phyloP scores from a whole-genome alignment of 2,797 vertebrate genomes.

The Luscinia luscinia region DNA sequence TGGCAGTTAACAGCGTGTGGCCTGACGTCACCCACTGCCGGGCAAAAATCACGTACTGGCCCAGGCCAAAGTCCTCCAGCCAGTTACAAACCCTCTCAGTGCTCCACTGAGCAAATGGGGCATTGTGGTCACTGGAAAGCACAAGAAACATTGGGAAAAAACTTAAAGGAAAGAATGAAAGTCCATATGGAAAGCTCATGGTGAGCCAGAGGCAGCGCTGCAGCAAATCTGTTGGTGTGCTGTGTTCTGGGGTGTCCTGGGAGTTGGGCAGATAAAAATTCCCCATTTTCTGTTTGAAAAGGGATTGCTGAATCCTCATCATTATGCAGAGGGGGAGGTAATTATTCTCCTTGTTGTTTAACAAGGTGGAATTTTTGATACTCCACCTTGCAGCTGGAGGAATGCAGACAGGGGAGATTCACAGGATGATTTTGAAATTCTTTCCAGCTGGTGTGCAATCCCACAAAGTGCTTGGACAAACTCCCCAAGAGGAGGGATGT shows the following conservation, averaged over 20 bases:
- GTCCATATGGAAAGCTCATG: not conserved
- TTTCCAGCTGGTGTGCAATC: not conserved
- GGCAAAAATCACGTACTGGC: slow-evolving; percentile 92
- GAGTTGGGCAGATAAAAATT: not conserved
- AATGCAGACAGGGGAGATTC: no score
- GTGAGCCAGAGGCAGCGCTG: not conserved
- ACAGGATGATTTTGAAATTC: not conserved
- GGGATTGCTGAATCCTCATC: not conserved
- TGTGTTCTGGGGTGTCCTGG: not conserved
- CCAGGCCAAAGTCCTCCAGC: slow-evolving; percentile 94
- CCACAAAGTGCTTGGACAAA: not conserved
- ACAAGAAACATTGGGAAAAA: not conserved
- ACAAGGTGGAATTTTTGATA: not conserved
- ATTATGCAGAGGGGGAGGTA: not conserved
- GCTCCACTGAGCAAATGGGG: slow-evolving; percentile 94
- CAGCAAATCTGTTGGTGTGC: rapidly evolving
- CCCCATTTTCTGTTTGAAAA: not conserved
- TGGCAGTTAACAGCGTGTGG: slow-evolving; percentile 90
- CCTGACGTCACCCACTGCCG: slow-evolving; percentile 95
- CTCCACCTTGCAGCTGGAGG: not conserved
- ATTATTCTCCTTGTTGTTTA: not conserved
- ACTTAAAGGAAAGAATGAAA: not conserved
- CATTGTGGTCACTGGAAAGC: slow-evolving; percentile 83
- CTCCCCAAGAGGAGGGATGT: no score
- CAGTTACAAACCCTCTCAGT: slow-evolving; percentile 94